phyloP scores from a whole-genome alignment of 2,113 vertebrate species.

The Thunnus thynnus region DNA sequence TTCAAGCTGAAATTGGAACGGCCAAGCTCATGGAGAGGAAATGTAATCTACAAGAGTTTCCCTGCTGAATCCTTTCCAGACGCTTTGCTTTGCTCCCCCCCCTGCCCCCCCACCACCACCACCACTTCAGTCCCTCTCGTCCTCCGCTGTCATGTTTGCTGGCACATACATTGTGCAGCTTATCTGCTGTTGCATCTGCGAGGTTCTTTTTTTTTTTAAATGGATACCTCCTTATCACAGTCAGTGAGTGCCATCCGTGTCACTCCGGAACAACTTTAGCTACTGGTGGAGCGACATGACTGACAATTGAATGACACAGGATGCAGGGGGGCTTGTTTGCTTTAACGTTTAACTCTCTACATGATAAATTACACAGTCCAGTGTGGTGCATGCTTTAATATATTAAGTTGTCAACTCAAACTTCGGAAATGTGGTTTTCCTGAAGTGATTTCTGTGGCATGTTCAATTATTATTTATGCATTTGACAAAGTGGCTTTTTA shows the following conservation, averaged over 20 bases:
- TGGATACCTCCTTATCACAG: constrained; percentile 77
- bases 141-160: constrained; percentile 67
- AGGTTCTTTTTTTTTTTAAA: constrained; percentile 65
- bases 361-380: background rate
- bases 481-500: background rate
- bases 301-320: constrained; percentile 34
- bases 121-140: constrained; percentile 30
- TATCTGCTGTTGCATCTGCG: constrained; percentile 77
- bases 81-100: constrained; percentile 30
- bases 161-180: constrained; percentile 74
- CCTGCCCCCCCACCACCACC: background rate
- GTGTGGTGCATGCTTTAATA: background rate
- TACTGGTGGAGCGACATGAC: constrained; percentile 30
- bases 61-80: constrained; percentile 68
- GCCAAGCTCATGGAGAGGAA: constrained; percentile 70
- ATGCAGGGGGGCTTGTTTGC: background rate
- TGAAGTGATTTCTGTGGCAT: no score
- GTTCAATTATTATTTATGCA: no score
- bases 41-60: constrained; percentile 82
- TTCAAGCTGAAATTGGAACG: constrained; percentile 78
- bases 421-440: no score
- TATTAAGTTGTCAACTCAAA: background rate
- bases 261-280: constrained; percentile 62
- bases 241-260: constrained; percentile 66
- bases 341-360: background rate